Evolutionary conservation across 2,113 vertebrate species (phyloP).

Genomic region (Rhea americana): DNA sequence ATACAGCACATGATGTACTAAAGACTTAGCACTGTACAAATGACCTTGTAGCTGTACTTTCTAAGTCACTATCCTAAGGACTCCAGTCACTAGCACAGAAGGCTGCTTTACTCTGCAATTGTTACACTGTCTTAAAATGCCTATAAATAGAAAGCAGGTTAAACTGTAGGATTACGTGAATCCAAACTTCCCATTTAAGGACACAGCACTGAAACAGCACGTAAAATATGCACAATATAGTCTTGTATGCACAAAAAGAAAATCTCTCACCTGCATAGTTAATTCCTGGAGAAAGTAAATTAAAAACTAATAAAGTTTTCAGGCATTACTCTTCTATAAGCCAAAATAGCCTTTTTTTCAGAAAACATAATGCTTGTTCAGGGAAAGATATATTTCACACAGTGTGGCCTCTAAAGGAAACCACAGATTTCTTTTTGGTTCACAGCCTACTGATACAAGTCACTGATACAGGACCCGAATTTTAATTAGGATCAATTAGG

Average conservation of each 20-base stretch:
- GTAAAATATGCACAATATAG: background rate
- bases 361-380: background rate
- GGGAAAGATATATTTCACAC: background rate
- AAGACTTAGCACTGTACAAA: slow-evolving; percentile 12
- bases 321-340: background rate
- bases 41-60: slow-evolving; percentile 11
- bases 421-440: background rate
- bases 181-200: slow-evolving; percentile 19
- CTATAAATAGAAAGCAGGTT: slow-evolving; percentile 28
- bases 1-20: slow-evolving; percentile 2
- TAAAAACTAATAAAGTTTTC: background rate
- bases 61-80: background rate
- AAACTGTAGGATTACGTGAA: slow-evolving; percentile 36
- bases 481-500: background rate
- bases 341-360: background rate
- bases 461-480: background rate
- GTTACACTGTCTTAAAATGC: slow-evolving; percentile 13
- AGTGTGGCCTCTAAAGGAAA: background rate
- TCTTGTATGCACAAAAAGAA: background rate
- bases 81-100: slow-evolving; percentile 19
- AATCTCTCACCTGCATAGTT: background rate
- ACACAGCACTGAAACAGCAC: background rate
- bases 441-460: background rate
- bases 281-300: background rate
- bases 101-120: slow-evolving; percentile 7